Base-by-base conservation (phyloP, 2,888 invertebrate genomes). In the Agrochola circellaris region DNA sequence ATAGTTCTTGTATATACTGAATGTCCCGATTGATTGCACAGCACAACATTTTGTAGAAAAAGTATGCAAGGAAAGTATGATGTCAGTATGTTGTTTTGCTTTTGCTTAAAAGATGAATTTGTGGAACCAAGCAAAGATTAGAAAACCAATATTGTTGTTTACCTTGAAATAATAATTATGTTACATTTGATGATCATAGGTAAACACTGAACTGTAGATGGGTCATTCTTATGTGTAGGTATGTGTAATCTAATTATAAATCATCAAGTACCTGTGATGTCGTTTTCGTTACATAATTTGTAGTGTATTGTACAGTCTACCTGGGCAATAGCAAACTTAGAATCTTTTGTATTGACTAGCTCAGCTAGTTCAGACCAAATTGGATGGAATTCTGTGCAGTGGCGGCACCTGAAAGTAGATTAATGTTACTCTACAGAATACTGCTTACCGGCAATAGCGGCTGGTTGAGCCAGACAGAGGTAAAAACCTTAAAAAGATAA, bases 221-320 rank as follows among this genome's bases (percentile, higher is more conserved):
- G 13, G 42, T 23, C 15, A 54, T 58, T 26, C 13, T 45, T 13
- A 9, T 42, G 0, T 42, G 1, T 42, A 8, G 1, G 3, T 42
- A 17, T 5, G 34, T 48, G 1, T 66, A 78, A 81, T 73, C 54
- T 66, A 71, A 73, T 82, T 79, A 67, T 30, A 75, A 76, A 83
- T 30, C 30, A 62, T 23, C 34, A 66, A 56, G 30, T 68, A 77
- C 98, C 98, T 89, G 98, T 98, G 20, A 99, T 98, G 90, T 98
- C 98, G 91, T 98, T 97, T 71, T 98, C 97, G 42, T 98, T 97
- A 92, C 99, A 99, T 20, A 98, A 92, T 79, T 97, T 97, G 23
- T 97, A 96, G 90, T 98, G 97, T 56, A 95, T 94, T 0, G 98
- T 98, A 92, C 98, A 98, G 91, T 99, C 98, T 0, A 98, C 98